Base-by-base conservation (phyloP, 2,113 vertebrate genomes). In the Limanda limanda region DNA sequence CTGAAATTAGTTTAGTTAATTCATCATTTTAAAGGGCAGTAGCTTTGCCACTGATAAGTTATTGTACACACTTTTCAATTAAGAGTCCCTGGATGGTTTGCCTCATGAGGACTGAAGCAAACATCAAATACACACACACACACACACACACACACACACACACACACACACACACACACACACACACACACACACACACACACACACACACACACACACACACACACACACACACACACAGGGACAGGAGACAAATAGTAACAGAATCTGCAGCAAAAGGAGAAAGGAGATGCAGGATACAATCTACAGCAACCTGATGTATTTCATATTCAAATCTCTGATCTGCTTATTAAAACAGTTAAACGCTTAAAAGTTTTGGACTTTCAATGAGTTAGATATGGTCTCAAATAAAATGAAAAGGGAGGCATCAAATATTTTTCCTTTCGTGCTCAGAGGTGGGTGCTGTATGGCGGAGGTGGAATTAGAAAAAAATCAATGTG, bases 11-110 rank as follows among this genome's bases (percentile, higher is more conserved):
- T 92, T 92, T 73, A 86, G 89, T 91, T 93, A 91, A 92, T 94
- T 93, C 86, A 90, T 93, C 91, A 92, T 92, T 88, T 92, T 90
- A 93, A 93, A 93, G 93, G 90, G 83, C 93, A 92, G 91, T 89
- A 86, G 80, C 89, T 90, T 86, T 86, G 84, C 78, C 47, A 79
- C 92, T 92, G 92, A 94, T 94, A 92, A 93, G 92, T 92, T 92
- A 91, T 91, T 94, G 92, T 92, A 91, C 88, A 93, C 91, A 94
- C 73, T 92, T 92, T 90, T 92, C 92, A 93, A 94, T 94, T 94
- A 91, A 84, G 82, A 69, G 64, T 91, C 91, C 87, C 91, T 23
- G 58, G 89, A 91, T 92, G 86, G 76, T 66, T 55, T 56, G 56
- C 67, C 79, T 70, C 71, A 40, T 0, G 70, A 83, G 81, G 73